phyloP scores from a whole-genome alignment of 2,888 invertebrate genomes.

The Andrena bucephala region DNA sequence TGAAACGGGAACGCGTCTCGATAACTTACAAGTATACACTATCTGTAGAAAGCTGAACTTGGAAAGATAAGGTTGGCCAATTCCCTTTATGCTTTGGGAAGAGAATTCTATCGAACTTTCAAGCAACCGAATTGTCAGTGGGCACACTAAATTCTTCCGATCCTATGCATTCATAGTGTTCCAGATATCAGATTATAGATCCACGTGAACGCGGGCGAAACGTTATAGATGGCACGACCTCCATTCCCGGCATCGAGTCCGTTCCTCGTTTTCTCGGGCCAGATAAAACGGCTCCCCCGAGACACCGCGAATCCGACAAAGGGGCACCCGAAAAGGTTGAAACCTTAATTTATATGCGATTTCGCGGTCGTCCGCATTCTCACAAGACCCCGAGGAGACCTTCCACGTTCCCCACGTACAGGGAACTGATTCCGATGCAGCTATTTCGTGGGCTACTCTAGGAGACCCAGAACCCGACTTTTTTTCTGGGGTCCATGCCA shows the following conservation, averaged over 20 bases:
- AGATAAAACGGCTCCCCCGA: conserved; percentile 49
- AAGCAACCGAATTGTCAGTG: neutral
- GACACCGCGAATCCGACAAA: conserved; percentile 73
- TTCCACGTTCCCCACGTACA: conserved; percentile 57
- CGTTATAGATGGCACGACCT: conserved; percentile 40
- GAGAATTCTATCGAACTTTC: neutral
- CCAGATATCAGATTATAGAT: neutral
- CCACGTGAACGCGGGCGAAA: conserved; percentile 18
- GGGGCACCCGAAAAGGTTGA: conserved; percentile 71
- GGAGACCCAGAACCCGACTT: conserved; percentile 56
- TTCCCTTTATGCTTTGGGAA: too few relatives aligned
- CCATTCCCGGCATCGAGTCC: conserved; percentile 35
- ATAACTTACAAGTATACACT: too few relatives aligned
- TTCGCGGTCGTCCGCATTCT: conserved; percentile 71
- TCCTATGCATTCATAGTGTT: neutral
- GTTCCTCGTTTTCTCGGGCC: conserved; percentile 29
- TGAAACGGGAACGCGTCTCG: too few relatives aligned
- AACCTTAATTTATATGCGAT: conserved; percentile 78
- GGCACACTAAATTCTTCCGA: neutral
- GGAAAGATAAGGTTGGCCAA: too few relatives aligned
- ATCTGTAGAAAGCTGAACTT: too few relatives aligned
- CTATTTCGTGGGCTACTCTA: conserved; percentile 71
- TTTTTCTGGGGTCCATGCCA: conserved; percentile 60
- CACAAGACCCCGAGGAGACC: conserved; percentile 51
- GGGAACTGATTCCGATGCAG: conserved; percentile 78